phyloP scores from a whole-genome alignment of 2,797 vertebrate genomes.

The Peromyscus aztecus region DNA sequence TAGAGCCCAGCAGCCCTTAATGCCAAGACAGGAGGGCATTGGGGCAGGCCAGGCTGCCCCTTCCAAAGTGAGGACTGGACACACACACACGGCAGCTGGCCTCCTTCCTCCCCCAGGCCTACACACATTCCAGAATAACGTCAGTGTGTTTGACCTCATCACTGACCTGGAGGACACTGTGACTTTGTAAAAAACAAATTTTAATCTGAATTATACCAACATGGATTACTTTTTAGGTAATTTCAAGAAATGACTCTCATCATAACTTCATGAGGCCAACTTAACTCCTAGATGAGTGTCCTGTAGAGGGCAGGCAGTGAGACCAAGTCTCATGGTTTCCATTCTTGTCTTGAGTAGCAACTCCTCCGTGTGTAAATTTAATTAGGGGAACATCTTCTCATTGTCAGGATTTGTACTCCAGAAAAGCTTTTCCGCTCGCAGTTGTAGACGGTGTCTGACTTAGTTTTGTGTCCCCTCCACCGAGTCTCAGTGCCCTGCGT shows the following conservation, averaged over 20 bases:
- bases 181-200: not conserved
- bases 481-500: not conserved
- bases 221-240: constrained; percentile 31
- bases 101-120: not conserved
- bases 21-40: not conserved
- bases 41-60: not conserved
- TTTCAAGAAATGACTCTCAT: constrained; percentile 41
- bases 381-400: not conserved
- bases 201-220: constrained; percentile 48
- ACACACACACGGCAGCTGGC: no score
- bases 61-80: not conserved
- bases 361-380: constrained; percentile 10
- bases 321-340: constrained; percentile 10
- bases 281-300: constrained; percentile 16
- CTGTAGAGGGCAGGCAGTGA: not conserved
- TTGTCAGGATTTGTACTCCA: not conserved
- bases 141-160: not conserved
- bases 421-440: not conserved
- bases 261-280: not conserved
- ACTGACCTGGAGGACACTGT: not conserved
- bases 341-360: constrained; percentile 20
- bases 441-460: not conserved
- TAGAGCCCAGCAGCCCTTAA: no score
- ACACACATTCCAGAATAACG: not conserved
- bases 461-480: not conserved